phyloP scores from a whole-genome alignment of 2,113 vertebrate genomes.

The Peucedramus taeniatus region DNA sequence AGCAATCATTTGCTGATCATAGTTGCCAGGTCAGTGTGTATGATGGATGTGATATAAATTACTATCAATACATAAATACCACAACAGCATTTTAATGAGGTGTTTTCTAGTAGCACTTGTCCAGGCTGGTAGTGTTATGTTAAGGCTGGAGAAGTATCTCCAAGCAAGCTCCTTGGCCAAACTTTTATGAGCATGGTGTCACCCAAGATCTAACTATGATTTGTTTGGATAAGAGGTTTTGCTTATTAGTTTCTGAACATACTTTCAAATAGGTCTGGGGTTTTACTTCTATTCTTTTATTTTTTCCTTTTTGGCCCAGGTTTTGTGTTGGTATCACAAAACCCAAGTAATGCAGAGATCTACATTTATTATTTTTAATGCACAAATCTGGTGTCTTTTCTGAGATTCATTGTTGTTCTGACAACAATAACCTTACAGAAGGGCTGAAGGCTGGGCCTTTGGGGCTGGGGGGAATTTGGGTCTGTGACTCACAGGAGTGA shows the following conservation, averaged over 20 bases:
- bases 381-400: not conserved
- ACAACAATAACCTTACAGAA: not conserved
- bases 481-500: not conserved
- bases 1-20: not conserved
- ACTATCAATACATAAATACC: slow-evolving; percentile 29
- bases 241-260: not conserved
- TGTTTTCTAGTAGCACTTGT: slow-evolving; percentile 43
- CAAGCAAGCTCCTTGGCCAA: slow-evolving; percentile 9
- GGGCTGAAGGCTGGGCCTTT: not conserved
- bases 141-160: slow-evolving; percentile 14
- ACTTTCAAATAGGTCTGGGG: not conserved
- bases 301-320: not conserved
- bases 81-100: slow-evolving; percentile 35
- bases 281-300: not conserved
- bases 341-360: not conserved
- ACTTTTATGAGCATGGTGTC: not conserved
- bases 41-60: slow-evolving; percentile 17
- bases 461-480: not conserved
- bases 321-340: not conserved
- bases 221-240: slow-evolving; percentile 54
- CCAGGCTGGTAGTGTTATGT: slow-evolving; percentile 28
- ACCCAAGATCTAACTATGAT: not conserved
- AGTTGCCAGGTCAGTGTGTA: not conserved
- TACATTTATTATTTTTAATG: not conserved
- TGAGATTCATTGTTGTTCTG: not conserved